Conservation (phyloP, 2,888 invertebrate species). For the Schizaphis graminum region DNA sequence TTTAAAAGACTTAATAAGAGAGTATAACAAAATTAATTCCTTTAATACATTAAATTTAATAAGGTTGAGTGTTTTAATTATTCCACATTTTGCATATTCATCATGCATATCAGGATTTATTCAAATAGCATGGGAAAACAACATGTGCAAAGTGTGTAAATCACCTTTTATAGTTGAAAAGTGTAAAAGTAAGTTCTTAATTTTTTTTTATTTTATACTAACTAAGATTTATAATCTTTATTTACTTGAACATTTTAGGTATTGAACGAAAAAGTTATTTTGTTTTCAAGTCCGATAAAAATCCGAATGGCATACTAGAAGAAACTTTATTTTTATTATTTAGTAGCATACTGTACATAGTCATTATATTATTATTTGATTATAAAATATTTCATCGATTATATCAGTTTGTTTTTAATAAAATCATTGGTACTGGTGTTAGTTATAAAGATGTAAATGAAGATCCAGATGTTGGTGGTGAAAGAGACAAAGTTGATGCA, state of each 20-base stretch:
- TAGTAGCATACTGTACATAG: slow-evolving; percentile 67
- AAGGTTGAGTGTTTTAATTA: slow-evolving; percentile 35
- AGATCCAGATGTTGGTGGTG: slow-evolving; percentile 70
- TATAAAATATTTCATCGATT: slow-evolving; percentile 67
- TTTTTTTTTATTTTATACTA: background rate
- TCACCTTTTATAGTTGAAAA: background rate
- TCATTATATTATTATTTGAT: slow-evolving; percentile 68
- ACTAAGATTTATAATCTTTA: background rate
- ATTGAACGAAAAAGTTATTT: slow-evolving; percentile 66
- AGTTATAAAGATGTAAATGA: slow-evolving; percentile 43
- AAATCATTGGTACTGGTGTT: slow-evolving; percentile 63
- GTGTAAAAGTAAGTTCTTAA: slow-evolving; percentile 20
- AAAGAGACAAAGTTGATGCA: slow-evolving; percentile 70
- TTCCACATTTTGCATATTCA: slow-evolving; percentile 63
- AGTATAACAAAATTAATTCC: background rate
- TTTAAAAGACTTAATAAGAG: background rate
- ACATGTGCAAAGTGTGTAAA: slow-evolving; percentile 33
- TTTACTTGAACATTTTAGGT: background rate
- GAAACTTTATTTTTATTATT: slow-evolving; percentile 67
- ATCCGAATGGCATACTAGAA: slow-evolving; percentile 66
- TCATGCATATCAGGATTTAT: slow-evolving; percentile 33
- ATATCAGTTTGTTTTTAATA: slow-evolving; percentile 66
- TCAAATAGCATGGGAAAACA: slow-evolving; percentile 42
- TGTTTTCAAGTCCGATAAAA: slow-evolving; percentile 56
- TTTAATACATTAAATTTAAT: slow-evolving; percentile 47